Percentiles rank a stretch among this genome's conserved stretches.
These are phyloP conservation scores for Adineta ricciae DNA, from an alignment of 2,888 invertebrate species.

Conservation along the genomic window DNA sequence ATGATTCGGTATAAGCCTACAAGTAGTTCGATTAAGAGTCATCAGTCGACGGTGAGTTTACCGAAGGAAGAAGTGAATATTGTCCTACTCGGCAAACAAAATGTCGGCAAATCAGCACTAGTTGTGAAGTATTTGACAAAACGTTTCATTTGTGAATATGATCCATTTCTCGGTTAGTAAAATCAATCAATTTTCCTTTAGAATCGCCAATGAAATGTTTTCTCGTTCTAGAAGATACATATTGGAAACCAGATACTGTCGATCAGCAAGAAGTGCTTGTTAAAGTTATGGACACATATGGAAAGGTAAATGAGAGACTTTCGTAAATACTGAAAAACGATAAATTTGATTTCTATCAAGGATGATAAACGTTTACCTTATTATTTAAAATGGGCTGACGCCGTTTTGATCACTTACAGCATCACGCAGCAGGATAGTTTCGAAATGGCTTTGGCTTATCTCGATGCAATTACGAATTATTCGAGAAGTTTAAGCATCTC, in stretches of 20 bases:
- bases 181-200: neutral
- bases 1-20: neutral
- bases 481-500: constrained; percentile 6
- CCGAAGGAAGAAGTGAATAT: constrained; percentile 37
- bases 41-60: neutral
- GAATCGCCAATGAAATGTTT: neutral
- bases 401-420: constrained; percentile 51
- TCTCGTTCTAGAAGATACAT: constrained; percentile 49
- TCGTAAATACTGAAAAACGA: too few relatives aligned
- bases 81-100: constrained; percentile 63
- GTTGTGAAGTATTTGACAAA: constrained; percentile 73
- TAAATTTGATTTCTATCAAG: constrained; percentile 37
- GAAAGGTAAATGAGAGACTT: constrained; percentile 42
- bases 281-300: constrained; percentile 53
- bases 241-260: constrained; percentile 49
- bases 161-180: constrained; percentile 59
- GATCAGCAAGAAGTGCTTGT: constrained; percentile 48
- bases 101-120: constrained; percentile 73
- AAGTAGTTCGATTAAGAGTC: constrained; percentile 7
- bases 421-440: constrained; percentile 50
- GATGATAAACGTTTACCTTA: constrained; percentile 45
- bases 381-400: constrained; percentile 52
- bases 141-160: constrained; percentile 77
- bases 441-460: constrained; percentile 47
- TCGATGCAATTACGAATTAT: constrained; percentile 40